Conservation (phyloP, 2,888 invertebrate species). For the Clepsis dumicolana region DNA sequence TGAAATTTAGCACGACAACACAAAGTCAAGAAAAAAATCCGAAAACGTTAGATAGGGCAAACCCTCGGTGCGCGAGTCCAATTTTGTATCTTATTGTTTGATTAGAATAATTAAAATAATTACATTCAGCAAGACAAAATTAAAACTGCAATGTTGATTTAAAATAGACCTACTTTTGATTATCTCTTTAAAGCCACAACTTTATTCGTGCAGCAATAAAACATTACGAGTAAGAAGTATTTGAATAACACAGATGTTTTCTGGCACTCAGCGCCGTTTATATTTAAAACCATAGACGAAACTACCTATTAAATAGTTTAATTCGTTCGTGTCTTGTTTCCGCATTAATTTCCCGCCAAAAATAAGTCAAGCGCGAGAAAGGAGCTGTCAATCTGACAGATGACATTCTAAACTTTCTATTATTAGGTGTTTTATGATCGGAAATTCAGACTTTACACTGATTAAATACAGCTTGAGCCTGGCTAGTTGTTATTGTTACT, state of each 20-base stretch:
- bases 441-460: not conserved
- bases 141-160: not conserved
- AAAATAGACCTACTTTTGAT: not conserved
- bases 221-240: constrained; percentile 30
- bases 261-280: constrained; percentile 37
- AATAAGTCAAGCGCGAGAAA: constrained; percentile 16
- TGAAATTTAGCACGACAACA: no score
- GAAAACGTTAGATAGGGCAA: no score
- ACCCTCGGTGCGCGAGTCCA: no score
- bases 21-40: no score
- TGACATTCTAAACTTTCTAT: not conserved
- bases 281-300: constrained; percentile 41
- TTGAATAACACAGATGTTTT: constrained; percentile 37
- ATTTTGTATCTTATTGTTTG: no score
- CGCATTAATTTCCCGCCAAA: constrained; percentile 31
- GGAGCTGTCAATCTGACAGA: constrained; percentile 20
- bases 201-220: constrained; percentile 24
- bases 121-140: not conserved
- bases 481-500: no score
- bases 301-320: constrained; percentile 34
- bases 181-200: not conserved
- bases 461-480: no score
- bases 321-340: constrained; percentile 34
- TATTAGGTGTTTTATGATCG: not conserved
- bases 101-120: no score